phyloP scores from a whole-genome alignment of 2,888 invertebrate species.

The Herminia tarsipennalis region DNA sequence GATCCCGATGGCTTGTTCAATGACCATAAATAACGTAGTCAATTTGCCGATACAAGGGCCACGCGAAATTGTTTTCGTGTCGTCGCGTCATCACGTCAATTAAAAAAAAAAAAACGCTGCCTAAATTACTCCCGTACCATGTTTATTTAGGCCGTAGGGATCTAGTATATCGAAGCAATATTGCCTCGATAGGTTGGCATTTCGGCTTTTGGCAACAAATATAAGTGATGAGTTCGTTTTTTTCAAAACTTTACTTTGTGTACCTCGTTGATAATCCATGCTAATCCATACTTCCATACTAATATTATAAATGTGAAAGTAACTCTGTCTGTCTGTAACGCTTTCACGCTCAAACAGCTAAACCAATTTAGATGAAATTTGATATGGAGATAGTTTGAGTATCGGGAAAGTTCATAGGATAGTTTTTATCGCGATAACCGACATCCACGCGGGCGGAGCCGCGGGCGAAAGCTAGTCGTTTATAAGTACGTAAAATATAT shows the following conservation, averaged over 20 bases:
- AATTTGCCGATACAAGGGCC: conserved; percentile 64
- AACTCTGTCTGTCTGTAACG: too few relatives aligned
- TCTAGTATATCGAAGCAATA: conserved; percentile 10
- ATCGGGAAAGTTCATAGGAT: too few relatives aligned
- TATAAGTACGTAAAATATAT: too few relatives aligned
- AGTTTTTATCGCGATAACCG: too few relatives aligned
- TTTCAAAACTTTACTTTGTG: not conserved
- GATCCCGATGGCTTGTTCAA: conserved; percentile 33
- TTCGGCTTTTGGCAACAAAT: not conserved
- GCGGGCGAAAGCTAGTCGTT: too few relatives aligned
- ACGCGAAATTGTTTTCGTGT: conserved; percentile 61
- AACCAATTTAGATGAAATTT: too few relatives aligned
- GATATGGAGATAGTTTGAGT: too few relatives aligned
- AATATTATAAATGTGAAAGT: too few relatives aligned
- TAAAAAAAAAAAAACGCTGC: conserved; percentile 55
- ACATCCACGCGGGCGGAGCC: too few relatives aligned
- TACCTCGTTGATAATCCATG: too few relatives aligned
- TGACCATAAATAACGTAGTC: conserved; percentile 64
- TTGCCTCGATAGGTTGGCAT: not conserved
- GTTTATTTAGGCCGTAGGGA: conserved; percentile 37
- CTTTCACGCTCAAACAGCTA: too few relatives aligned
- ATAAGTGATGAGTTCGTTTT: conserved; percentile 5
- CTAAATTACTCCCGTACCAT: conserved; percentile 36
- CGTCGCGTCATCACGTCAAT: conserved; percentile 62
- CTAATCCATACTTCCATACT: too few relatives aligned